Conservation (phyloP, 2,888 invertebrate species). For the Gastrophysa polygoni region DNA sequence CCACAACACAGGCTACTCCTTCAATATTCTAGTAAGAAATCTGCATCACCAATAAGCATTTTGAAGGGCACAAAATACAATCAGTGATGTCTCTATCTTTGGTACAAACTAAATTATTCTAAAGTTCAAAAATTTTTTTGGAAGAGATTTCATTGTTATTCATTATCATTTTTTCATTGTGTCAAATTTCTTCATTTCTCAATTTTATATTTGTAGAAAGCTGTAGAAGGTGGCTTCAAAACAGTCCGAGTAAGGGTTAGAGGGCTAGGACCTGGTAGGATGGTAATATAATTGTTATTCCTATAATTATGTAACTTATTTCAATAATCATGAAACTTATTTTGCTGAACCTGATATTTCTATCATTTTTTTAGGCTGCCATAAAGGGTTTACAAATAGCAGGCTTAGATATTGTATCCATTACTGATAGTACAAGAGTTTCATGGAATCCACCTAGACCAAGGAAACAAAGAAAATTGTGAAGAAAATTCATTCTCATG, state of each 20-base stretch:
- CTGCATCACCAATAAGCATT: too few species aligned
- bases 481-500: constrained; percentile 50
- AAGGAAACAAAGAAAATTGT: constrained; percentile 83
- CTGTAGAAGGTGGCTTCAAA: constrained; percentile 73
- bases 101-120: too few species aligned
- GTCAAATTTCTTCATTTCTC: neutral
- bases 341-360: constrained; percentile 46
- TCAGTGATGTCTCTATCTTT: too few species aligned
- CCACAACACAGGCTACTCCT: too few species aligned
- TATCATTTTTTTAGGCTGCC: constrained; percentile 70
- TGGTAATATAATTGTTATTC: constrained; percentile 64
- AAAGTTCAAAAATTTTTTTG: too few species aligned
- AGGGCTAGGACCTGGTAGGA: constrained; percentile 88
- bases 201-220: constrained; percentile 64
- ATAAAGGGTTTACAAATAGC: constrained; percentile 94
- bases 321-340: neutral
- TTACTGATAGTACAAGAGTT: constrained; percentile 89
- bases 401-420: constrained; percentile 86
- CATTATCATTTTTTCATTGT: too few species aligned
- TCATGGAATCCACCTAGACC: constrained; percentile 84
- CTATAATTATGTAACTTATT: constrained; percentile 21
- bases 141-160: neutral
- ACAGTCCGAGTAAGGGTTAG: constrained; percentile 77
- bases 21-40: too few species aligned
- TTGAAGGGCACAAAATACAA: too few species aligned